phyloP scores from a whole-genome alignment of 2,797 vertebrate species.

The Myripristis jacobus region DNA sequence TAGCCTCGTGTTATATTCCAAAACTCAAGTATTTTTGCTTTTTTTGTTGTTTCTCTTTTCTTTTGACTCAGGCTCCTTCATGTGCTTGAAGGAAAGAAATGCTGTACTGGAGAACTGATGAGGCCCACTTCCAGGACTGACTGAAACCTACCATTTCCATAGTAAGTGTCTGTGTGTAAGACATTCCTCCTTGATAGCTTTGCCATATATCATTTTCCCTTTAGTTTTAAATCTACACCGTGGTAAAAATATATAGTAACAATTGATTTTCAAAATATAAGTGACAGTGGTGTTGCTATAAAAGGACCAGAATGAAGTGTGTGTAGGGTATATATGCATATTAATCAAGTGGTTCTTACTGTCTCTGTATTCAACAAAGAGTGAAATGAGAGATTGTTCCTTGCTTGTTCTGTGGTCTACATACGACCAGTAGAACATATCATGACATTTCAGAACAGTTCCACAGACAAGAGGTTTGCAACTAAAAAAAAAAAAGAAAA shows the following conservation, averaged over 20 bases:
- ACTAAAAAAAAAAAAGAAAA: constrained; percentile 73
- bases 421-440: constrained; percentile 82
- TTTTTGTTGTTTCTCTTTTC: background rate
- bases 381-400: constrained; percentile 69
- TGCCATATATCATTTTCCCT: constrained; percentile 41
- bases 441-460: constrained; percentile 88
- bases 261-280: constrained; percentile 86
- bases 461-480: constrained; percentile 90
- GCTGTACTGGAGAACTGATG: constrained; percentile 51
- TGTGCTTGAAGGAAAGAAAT: constrained; percentile 48
- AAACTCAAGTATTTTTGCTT: constrained; percentile 32
- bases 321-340: constrained; percentile 69
- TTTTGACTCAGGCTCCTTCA: constrained; percentile 21
- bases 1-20: constrained; percentile 30
- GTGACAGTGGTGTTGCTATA: constrained; percentile 83
- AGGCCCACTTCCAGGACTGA: constrained; percentile 49
- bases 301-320: constrained; percentile 74
- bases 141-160: constrained; percentile 28
- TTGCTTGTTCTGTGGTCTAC: constrained; percentile 64
- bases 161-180: background rate
- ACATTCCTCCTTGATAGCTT: constrained; percentile 16
- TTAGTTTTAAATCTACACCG: constrained; percentile 77
- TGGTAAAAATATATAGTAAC: constrained; percentile 83
- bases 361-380: constrained; percentile 68
- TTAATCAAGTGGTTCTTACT: constrained; percentile 73